Percentiles rank a stretch among this genome's conserved stretches.
Conservation (phyloP, 2,113 vertebrate genomes). For the Syngnathoides biaculeatus region DNA sequence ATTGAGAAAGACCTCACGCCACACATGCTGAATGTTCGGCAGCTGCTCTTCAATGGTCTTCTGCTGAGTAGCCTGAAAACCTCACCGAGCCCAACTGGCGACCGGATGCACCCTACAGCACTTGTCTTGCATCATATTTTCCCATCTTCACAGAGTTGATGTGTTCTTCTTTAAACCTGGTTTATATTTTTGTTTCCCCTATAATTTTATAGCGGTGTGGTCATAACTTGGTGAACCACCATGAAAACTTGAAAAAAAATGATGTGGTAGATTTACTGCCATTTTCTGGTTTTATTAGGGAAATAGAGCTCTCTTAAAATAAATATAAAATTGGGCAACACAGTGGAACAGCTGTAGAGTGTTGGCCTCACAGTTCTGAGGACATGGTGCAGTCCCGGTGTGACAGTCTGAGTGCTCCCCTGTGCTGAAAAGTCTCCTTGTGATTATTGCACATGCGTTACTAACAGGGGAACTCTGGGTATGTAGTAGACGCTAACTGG, state of each 20-base stretch:
- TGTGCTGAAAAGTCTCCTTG: too few relatives aligned
- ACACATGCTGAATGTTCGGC: conserved; percentile 29
- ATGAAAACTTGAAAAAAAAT: background rate
- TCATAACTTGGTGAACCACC: background rate
- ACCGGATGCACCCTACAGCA: conserved; percentile 20
- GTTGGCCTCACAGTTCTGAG: too few relatives aligned
- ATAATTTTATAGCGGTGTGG: conserved; percentile 1
- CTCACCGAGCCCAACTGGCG: conserved; percentile 17
- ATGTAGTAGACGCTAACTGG: too few relatives aligned
- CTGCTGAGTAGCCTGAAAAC: conserved; percentile 41
- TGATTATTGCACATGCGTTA: too few relatives aligned
- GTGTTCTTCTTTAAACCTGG: conserved; percentile 13
- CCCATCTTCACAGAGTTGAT: background rate
- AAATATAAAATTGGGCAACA: background rate
- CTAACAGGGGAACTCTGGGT: too few relatives aligned
- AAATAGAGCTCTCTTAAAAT: background rate
- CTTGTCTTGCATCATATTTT: conserved; percentile 23
- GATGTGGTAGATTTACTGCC: background rate
- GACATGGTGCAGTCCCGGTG: too few relatives aligned
- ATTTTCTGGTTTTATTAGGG: background rate
- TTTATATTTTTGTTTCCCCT: conserved; percentile 16
- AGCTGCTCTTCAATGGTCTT: conserved; percentile 25
- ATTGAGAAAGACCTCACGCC: conserved; percentile 33
- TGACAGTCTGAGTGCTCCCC: too few relatives aligned
- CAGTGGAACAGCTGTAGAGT: too few relatives aligned